phyloP scores from a whole-genome alignment of 2,113 vertebrate genomes.

The Pseudorectes ferrugineus region DNA sequence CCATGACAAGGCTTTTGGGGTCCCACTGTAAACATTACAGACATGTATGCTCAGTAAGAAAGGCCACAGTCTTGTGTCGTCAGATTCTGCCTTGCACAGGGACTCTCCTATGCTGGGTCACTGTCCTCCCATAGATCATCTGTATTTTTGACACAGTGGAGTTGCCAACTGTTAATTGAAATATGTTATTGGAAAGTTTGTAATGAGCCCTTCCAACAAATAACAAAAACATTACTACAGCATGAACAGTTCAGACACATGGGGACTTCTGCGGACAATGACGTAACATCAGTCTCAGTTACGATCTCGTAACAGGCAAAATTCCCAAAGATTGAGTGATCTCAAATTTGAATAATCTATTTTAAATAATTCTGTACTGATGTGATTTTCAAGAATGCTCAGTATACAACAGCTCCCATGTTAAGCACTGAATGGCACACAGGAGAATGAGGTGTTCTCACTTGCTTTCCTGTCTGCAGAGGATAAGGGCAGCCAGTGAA shows the following conservation, averaged over 20 bases:
- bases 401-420: neutral
- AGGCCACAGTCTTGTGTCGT: neutral
- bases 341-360: neutral
- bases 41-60: neutral
- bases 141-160: neutral
- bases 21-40: conserved; percentile 70
- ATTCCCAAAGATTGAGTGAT: neutral
- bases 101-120: neutral
- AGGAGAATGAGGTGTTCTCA: neutral
- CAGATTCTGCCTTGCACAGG: neutral
- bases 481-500: neutral
- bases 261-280: neutral
- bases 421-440: neutral
- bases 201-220: neutral
- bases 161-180: neutral
- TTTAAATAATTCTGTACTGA: neutral
- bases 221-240: neutral
- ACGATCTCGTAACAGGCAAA: neutral
- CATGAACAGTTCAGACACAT: neutral
- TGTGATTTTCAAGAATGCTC: neutral
- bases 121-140: neutral
- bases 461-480: neutral
- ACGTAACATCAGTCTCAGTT: neutral
- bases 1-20: conserved; percentile 86
- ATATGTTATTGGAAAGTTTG: neutral